phyloP scores from a whole-genome alignment of 1,140 invertebrate genomes.

The Ceratina japonica region DNA sequence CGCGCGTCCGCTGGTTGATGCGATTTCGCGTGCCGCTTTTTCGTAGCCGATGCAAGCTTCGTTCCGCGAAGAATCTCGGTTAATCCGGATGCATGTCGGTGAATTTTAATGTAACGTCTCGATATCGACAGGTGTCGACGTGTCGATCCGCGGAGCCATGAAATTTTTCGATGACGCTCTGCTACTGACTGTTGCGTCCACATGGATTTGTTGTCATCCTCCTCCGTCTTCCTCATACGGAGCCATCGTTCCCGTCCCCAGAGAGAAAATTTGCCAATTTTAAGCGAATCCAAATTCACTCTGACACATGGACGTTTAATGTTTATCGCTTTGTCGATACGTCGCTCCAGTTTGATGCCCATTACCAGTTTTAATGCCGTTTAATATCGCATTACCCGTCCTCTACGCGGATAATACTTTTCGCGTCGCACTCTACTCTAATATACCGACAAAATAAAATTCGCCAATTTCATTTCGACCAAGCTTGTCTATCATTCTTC shows the following conservation, averaged over 20 bases:
- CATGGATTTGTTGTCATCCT: constrained; percentile 16
- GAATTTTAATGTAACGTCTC: constrained; percentile 52
- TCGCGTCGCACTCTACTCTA: background rate
- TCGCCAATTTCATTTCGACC: background rate
- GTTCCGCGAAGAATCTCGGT: constrained; percentile 31
- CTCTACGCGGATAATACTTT: background rate
- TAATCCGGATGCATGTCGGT: constrained; percentile 36
- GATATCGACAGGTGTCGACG: constrained; percentile 54
- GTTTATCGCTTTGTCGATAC: constrained; percentile 3
- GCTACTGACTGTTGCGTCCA: background rate
- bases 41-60: constrained; percentile 17
- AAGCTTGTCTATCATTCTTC: background rate
- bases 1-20: background rate
- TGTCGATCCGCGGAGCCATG: background rate
- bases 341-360: background rate
- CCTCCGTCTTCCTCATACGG: background rate
- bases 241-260: background rate
- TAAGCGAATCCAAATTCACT: background rate
- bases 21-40: constrained; percentile 24
- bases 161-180: constrained; percentile 19
- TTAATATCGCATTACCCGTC: background rate
- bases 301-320: background rate
- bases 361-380: background rate
- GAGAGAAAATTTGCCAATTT: constrained; percentile 10
- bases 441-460: background rate